Conservation (phyloP, 2,888 invertebrate species). For the Deilephila elpenor region DNA sequence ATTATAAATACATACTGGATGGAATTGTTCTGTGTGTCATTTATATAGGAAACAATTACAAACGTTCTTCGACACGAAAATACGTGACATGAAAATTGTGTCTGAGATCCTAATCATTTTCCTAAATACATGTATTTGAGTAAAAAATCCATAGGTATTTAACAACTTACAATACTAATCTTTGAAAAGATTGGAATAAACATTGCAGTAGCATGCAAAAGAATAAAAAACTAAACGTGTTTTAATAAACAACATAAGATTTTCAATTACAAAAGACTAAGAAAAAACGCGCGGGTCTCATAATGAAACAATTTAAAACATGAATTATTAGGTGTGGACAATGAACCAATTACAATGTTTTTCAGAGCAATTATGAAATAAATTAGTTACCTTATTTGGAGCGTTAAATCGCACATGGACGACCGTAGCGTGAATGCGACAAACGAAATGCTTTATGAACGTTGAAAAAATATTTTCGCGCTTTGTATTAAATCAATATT, state of each 20-base stretch:
- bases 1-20: neutral
- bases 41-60: too few species aligned
- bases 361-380: constrained; percentile 31
- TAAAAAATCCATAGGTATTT: too few species aligned
- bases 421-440: constrained; percentile 33
- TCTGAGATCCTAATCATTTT: too few species aligned
- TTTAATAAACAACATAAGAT: too few species aligned
- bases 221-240: neutral
- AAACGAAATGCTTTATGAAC: constrained; percentile 30
- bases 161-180: too few species aligned
- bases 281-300: neutral
- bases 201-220: neutral
- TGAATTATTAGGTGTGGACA: constrained; percentile 27
- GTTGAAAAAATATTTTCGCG: constrained; percentile 26
- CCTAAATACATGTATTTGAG: too few species aligned
- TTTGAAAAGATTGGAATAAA: too few species aligned
- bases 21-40: too few species aligned
- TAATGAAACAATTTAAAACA: constrained; percentile 26
- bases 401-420: constrained; percentile 38
- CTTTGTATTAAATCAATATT: neutral
- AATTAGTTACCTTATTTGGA: constrained; percentile 36
- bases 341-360: constrained; percentile 27
- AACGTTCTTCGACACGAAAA: too few species aligned
- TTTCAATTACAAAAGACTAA: constrained; percentile 5
- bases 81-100: too few species aligned